Conservation (phyloP, 2,113 vertebrate species). For the Sylvia atricapilla region DNA sequence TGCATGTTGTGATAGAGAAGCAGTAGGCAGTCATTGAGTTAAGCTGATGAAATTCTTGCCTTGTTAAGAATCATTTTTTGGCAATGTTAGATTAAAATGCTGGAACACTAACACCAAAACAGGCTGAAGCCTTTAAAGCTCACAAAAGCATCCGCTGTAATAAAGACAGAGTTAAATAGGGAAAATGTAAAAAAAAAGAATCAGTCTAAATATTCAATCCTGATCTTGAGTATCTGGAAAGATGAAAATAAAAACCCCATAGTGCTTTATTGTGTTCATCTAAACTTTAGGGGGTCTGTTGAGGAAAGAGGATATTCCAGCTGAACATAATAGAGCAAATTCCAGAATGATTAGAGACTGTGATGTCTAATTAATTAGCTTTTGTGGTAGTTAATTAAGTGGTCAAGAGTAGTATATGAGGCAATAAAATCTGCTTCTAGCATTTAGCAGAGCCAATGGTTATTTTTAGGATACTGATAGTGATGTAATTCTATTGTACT, state of each 20-base stretch:
- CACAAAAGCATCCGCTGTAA: background rate
- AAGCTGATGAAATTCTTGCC: background rate
- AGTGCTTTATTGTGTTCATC: background rate
- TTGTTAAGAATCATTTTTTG: background rate
- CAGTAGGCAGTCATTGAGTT: background rate
- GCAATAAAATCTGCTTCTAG: slow-evolving; percentile 28
- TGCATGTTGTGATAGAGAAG: background rate
- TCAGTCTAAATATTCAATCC: background rate
- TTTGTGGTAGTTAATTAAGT: slow-evolving; percentile 54
- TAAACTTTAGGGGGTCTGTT: slow-evolving; percentile 38
- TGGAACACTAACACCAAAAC: background rate
- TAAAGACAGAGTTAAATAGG: background rate
- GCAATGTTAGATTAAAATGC: background rate
- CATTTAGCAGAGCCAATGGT: background rate
- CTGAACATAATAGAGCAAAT: slow-evolving; percentile 50
- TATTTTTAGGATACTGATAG: slow-evolving; percentile 1
- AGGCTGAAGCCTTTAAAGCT: background rate
- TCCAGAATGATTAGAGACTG: slow-evolving; percentile 44
- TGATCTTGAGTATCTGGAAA: background rate
- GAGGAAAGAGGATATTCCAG: slow-evolving; percentile 49
- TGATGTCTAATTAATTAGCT: slow-evolving; percentile 60
- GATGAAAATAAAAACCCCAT: background rate
- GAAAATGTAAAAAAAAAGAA: background rate
- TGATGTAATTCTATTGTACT: background rate
- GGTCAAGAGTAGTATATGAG: slow-evolving; percentile 33